Conservation (phyloP, 2,113 vertebrate genomes). For the Emydocephalus ijimae region DNA sequence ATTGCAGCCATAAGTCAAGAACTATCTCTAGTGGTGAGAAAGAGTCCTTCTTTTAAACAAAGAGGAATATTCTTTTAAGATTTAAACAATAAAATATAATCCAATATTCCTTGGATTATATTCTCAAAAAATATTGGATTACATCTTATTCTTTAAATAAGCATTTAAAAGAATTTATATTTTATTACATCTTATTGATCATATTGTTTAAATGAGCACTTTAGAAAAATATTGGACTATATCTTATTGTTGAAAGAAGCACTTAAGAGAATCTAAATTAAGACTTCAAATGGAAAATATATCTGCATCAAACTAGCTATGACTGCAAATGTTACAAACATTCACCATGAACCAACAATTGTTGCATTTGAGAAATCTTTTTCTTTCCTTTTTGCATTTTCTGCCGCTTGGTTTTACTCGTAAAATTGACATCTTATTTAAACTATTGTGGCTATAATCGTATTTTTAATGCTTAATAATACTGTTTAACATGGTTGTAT, state of each 20-base stretch:
- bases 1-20: too few species aligned
- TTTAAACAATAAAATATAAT: too few species aligned
- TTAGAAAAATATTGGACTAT: neutral
- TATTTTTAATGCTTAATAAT: neutral
- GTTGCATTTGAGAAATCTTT: conserved; percentile 28
- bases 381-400: conserved; percentile 34
- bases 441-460: neutral
- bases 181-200: too few species aligned
- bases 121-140: too few species aligned
- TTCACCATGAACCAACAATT: conserved; percentile 32
- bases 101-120: neutral
- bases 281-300: conserved; percentile 20
- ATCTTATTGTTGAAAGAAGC: neutral
- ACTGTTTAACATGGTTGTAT: neutral
- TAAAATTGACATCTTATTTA: neutral
- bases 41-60: too few species aligned
- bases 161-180: too few species aligned
- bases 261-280: conserved; percentile 16
- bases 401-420: neutral
- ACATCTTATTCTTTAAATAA: too few species aligned
- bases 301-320: conserved; percentile 42
- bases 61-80: too few species aligned
- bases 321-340: conserved; percentile 47
- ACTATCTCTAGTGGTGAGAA: too few species aligned
- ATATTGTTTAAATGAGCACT: neutral